Percentiles rank a stretch among this genome's conserved stretches.
These are phyloP conservation scores for Lutraria rhynchaena DNA, from an alignment of 1,140 invertebrate species.

Conservation along the genomic window DNA sequence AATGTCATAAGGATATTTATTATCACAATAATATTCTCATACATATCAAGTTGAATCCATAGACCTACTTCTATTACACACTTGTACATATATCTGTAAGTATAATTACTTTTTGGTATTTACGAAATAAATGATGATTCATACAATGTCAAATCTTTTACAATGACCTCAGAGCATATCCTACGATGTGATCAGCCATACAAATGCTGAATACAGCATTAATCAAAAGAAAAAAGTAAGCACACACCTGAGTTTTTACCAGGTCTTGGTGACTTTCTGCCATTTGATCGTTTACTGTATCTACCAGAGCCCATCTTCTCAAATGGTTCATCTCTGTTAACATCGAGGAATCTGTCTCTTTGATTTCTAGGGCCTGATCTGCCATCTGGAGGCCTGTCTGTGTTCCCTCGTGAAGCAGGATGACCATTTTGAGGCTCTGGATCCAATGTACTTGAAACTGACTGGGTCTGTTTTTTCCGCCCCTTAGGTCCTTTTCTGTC, in stretches of 20 bases:
- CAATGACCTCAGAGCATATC: too few relatives aligned
- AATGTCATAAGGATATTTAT: too few relatives aligned
- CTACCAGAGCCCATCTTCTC: constrained; percentile 60
- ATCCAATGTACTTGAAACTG: constrained; percentile 40
- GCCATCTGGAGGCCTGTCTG: background rate
- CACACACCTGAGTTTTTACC: constrained; percentile 44
- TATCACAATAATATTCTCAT: too few relatives aligned
- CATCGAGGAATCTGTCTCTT: constrained; percentile 18
- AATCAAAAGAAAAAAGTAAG: background rate
- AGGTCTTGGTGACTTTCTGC: constrained; percentile 62
- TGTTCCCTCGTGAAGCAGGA: background rate
- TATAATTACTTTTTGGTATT: too few relatives aligned
- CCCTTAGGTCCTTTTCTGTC: constrained; percentile 55
- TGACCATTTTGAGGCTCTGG: constrained; percentile 21
- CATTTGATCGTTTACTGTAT: constrained; percentile 62
- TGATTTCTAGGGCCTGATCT: background rate
- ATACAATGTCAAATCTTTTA: too few relatives aligned
- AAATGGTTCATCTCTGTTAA: constrained; percentile 50
- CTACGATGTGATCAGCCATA: too few relatives aligned
- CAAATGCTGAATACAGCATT: too few relatives aligned
- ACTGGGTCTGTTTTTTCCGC: constrained; percentile 48
- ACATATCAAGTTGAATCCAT: too few relatives aligned
- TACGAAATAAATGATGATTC: too few relatives aligned
- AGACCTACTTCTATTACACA: too few relatives aligned
- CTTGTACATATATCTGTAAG: too few relatives aligned